phyloP scores from a whole-genome alignment of 2,797 vertebrate species.

The Bovichtus diacanthus region DNA sequence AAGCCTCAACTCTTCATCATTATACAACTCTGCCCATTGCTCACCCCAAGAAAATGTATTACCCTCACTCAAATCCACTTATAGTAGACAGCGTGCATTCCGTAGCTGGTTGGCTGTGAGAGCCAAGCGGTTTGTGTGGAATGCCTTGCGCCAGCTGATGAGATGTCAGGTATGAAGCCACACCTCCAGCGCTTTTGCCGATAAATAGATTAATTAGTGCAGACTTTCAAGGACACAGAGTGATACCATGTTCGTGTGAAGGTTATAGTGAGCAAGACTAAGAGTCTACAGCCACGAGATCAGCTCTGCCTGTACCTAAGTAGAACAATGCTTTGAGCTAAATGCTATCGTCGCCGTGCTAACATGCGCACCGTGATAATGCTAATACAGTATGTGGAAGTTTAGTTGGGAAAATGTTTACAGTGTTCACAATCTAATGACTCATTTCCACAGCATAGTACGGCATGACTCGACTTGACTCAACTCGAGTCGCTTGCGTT shows the following conservation, averaged over 20 bases:
- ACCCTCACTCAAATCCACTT: slow-evolving; percentile 86
- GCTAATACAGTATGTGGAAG: too few relatives aligned
- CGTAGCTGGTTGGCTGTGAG: slow-evolving; percentile 84
- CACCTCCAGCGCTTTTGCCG: slow-evolving; percentile 29
- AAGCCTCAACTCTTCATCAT: slow-evolving; percentile 92
- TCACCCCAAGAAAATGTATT: slow-evolving; percentile 91
- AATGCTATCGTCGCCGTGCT: background rate
- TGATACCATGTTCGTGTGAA: background rate
- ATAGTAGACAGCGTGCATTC: slow-evolving; percentile 88
- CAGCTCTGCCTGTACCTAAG: background rate
- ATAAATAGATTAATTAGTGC: slow-evolving; percentile 24
- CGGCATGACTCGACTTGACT: too few relatives aligned
- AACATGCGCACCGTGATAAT: background rate
- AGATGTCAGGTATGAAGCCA: slow-evolving; percentile 58
- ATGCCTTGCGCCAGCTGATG: slow-evolving; percentile 58
- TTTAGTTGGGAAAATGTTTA: background rate
- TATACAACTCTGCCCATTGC: slow-evolving; percentile 88
- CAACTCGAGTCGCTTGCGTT: too few relatives aligned
- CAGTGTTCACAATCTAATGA: background rate
- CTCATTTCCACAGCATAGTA: too few relatives aligned
- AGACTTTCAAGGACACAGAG: slow-evolving; percentile 3
- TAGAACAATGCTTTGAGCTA: background rate
- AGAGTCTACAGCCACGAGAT: background rate
- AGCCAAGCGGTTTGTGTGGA: slow-evolving; percentile 71
- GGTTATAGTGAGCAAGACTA: background rate